phyloP scores from a whole-genome alignment of 2,113 vertebrate genomes.

The Loxodonta africana region DNA sequence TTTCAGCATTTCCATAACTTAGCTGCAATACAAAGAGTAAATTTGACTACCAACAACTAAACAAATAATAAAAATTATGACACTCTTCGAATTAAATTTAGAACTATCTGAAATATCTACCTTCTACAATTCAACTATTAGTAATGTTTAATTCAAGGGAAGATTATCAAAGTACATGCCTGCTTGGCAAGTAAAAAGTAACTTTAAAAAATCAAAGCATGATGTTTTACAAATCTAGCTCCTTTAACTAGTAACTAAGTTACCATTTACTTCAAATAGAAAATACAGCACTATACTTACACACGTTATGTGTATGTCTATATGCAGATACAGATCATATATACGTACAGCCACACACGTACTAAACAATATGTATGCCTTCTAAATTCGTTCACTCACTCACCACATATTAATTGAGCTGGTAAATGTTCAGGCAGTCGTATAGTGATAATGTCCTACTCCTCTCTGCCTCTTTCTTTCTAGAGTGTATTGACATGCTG shows the following conservation, averaged over 20 bases:
- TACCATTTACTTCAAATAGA: neutral
- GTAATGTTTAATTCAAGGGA: neutral
- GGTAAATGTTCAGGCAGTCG: neutral
- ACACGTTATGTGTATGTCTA: too few relatives aligned
- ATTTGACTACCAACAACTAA: neutral
- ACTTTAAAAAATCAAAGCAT: neutral
- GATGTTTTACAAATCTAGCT: neutral
- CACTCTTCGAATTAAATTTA: neutral
- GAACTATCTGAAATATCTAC: neutral
- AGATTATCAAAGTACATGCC: neutral
- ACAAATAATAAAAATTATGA: neutral
- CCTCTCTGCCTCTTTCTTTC: neutral
- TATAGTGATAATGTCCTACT: neutral
- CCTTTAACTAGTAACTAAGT: neutral
- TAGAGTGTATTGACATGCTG: neutral
- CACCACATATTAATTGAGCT: neutral
- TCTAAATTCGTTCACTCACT: neutral
- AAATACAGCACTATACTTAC: neutral
- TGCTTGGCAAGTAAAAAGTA: neutral
- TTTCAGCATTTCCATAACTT: neutral
- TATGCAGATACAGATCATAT: too few relatives aligned
- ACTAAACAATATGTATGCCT: neutral
- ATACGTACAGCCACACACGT: neutral
- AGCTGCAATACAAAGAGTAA: neutral
- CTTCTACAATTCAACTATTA: neutral